phyloP scores from a whole-genome alignment of 2,113 vertebrate species.

The Ancistrus triradiatus region DNA sequence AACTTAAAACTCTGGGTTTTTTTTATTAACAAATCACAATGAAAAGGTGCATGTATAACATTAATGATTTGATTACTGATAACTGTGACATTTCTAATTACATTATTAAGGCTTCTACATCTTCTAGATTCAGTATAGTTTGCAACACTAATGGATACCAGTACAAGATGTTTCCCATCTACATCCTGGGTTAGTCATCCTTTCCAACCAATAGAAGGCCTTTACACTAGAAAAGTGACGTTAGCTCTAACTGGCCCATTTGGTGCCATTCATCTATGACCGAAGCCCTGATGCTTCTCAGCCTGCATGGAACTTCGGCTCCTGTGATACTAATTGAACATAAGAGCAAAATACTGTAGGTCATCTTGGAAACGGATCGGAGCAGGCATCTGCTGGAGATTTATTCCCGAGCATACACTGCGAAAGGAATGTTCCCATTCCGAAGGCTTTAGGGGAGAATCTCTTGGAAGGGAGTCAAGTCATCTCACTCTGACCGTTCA shows the following conservation, averaged over 20 bases:
- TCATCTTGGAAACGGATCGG: constrained; percentile 53
- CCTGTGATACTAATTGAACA: constrained; percentile 26
- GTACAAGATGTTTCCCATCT: too few species aligned
- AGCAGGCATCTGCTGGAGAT: constrained; percentile 54
- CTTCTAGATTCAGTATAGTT: too few species aligned
- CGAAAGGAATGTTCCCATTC: constrained; percentile 59
- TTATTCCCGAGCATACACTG: constrained; percentile 50
- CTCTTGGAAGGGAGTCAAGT: constrained; percentile 55
- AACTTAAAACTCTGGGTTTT: too few species aligned
- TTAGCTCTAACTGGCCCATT: constrained; percentile 8
- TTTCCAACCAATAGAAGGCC: too few species aligned
- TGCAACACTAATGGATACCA: too few species aligned
- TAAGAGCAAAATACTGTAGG: constrained; percentile 41
- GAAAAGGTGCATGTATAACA: too few species aligned
- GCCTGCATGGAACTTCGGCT: constrained; percentile 24
- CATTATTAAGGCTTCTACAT: too few species aligned
- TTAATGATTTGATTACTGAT: too few species aligned
- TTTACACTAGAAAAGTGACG: too few species aligned
- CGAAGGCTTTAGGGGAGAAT: constrained; percentile 56
- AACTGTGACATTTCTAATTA: too few species aligned
- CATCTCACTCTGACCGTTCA: constrained; percentile 49
- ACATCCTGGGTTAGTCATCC: too few species aligned
- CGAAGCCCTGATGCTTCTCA: constrained; percentile 36
- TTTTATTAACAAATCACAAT: too few species aligned
- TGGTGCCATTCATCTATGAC: constrained; percentile 37